Conservation (phyloP, 2,113 vertebrate genomes). For the Bathybates hornii region DNA sequence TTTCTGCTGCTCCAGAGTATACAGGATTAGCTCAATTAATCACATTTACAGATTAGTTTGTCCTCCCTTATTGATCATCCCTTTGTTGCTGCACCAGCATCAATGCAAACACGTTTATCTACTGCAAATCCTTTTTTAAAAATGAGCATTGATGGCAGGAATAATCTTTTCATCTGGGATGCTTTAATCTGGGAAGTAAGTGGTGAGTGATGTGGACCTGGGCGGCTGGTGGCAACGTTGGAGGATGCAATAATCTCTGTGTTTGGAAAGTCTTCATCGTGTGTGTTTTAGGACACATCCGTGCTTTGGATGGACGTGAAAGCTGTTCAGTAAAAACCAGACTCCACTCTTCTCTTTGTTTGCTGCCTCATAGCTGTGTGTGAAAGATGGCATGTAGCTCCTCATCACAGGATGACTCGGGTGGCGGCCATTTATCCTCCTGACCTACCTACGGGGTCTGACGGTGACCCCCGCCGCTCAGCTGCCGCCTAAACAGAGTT, state of each 20-base stretch:
- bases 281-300: neutral
- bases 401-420: neutral
- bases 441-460: constrained; percentile 18
- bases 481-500: neutral
- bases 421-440: constrained; percentile 26
- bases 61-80: constrained; percentile 78
- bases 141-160: constrained; percentile 71
- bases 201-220: neutral
- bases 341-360: neutral
- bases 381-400: neutral
- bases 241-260: neutral
- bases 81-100: constrained; percentile 67
- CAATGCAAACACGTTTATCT: constrained; percentile 86
- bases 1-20: constrained; percentile 72
- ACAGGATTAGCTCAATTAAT: constrained; percentile 88
- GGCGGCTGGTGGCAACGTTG: neutral
- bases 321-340: neutral
- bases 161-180: constrained; percentile 58
- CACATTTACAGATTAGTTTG: constrained; percentile 85
- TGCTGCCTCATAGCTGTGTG: neutral
- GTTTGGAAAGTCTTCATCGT: neutral
- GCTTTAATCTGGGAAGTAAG: constrained; percentile 35
- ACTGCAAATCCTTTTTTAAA: constrained; percentile 82
- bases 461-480: neutral
- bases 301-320: neutral